These are phyloP conservation scores for Xiphydria camelus DNA, from an alignment of 2,888 invertebrate species.

Conservation along the genomic window DNA sequence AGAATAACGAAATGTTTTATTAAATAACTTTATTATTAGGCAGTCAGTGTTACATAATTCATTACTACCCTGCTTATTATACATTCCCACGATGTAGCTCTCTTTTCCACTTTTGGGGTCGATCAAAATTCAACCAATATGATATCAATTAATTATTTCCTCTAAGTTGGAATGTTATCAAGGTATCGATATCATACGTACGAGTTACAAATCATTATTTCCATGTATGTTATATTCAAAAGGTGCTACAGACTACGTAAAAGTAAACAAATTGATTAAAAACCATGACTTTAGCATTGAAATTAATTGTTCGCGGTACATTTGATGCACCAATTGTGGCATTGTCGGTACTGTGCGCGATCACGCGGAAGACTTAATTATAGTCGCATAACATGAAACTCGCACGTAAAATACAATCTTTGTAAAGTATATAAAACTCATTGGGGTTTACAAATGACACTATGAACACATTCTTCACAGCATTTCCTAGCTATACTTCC, in stretches of 20 bases:
- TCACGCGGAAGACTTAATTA: conserved; percentile 23
- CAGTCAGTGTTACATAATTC: conserved; percentile 27
- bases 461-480: conserved; percentile 14
- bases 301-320: conserved; percentile 1
- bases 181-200: too few relatives aligned
- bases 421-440: conserved; percentile 16
- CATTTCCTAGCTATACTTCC: not conserved
- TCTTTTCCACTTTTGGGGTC: not conserved
- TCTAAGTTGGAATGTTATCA: too few relatives aligned
- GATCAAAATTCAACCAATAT: too few relatives aligned
- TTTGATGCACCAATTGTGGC: too few relatives aligned
- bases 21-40: conserved; percentile 31
- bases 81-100: not conserved
- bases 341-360: conserved; percentile 5
- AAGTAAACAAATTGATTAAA: too few relatives aligned
- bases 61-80: conserved; percentile 8
- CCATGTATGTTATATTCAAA: not conserved
- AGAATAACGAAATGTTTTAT: too few relatives aligned
- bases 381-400: conserved; percentile 14
- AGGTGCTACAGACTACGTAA: not conserved
- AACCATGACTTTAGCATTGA: too few relatives aligned
- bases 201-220: too few relatives aligned
- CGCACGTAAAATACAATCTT: conserved; percentile 11
- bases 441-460: conserved; percentile 4
- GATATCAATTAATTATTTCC: too few relatives aligned